These are phyloP conservation scores for Zootoca vivipara DNA, from an alignment of 2,113 vertebrate species.

Conservation along the genomic window DNA sequence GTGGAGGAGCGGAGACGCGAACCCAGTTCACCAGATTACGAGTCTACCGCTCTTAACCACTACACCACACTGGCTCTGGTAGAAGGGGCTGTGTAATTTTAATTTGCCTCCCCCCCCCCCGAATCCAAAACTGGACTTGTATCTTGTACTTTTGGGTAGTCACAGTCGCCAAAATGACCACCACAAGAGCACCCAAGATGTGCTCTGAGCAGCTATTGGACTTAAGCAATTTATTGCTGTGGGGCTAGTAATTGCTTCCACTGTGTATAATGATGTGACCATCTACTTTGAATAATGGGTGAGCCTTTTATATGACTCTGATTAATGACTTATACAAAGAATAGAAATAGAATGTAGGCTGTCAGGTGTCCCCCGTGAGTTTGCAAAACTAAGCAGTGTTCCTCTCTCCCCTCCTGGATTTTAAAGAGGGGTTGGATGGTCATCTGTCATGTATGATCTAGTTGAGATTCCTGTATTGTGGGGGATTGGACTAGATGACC, in stretches of 20 bases:
- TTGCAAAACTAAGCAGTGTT: slow-evolving; percentile 35
- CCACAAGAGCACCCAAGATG: too few species aligned
- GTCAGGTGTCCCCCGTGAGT: slow-evolving; percentile 46
- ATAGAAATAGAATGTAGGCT: slow-evolving; percentile 44
- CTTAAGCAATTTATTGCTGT: too few species aligned
- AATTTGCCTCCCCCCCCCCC: too few species aligned
- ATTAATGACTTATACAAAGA: slow-evolving; percentile 69
- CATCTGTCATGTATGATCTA: too few species aligned
- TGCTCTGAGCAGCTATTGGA: background rate
- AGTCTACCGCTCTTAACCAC: too few species aligned
- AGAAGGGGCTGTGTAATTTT: background rate
- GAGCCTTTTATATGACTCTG: slow-evolving; percentile 63
- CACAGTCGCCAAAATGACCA: background rate
- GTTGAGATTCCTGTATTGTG: too few species aligned
- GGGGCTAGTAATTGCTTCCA: background rate
- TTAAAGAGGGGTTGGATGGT: too few species aligned
- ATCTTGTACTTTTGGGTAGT: background rate
- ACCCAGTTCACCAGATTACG: too few species aligned
- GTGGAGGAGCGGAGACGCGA: too few species aligned
- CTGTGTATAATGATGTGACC: background rate
- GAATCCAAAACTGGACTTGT: too few species aligned
- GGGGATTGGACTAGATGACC: too few species aligned
- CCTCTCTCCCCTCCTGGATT: background rate
- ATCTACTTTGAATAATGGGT: slow-evolving; percentile 47
- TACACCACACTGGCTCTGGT: too few species aligned